A percentile compares a stretch with the other conserved stretches of the same genome.
These are phyloP conservation scores for Dryomyza anilis DNA, from an alignment of 2,888 invertebrate species.

Conservation along the genomic window DNA sequence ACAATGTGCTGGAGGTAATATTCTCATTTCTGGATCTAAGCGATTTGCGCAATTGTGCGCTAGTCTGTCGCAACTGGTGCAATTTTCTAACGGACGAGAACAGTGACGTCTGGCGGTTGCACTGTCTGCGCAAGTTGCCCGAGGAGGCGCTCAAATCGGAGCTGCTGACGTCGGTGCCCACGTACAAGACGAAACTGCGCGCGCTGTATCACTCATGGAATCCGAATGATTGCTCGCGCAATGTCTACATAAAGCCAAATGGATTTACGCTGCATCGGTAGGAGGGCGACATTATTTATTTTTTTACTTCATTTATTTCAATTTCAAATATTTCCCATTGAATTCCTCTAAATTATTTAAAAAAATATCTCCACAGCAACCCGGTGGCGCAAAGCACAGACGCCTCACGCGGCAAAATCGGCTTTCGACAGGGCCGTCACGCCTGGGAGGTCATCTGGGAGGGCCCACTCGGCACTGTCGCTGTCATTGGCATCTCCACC, in stretches of 20 bases:
- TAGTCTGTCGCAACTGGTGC: conserved; percentile 94
- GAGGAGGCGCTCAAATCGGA: conserved; percentile 88
- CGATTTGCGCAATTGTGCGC: conserved; percentile 85
- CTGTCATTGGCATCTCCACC: conserved; percentile 93
- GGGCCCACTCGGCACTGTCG: conserved; percentile 97
- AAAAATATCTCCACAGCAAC: conserved; percentile 67
- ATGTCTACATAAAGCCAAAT: conserved; percentile 95
- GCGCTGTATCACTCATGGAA: conserved; percentile 97
- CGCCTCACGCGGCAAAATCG: conserved; percentile 87
- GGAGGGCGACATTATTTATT: too few relatives aligned
- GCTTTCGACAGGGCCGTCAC: conserved; percentile 90
- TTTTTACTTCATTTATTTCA: not conserved
- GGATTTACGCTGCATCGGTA: conserved; percentile 94
- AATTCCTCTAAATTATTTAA: not conserved
- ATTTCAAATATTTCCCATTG: too few relatives aligned
- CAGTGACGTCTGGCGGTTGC: conserved; percentile 92
- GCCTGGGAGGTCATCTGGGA: conserved; percentile 99
- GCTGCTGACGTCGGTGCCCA: conserved; percentile 83
- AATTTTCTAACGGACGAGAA: conserved; percentile 89
- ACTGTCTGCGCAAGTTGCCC: conserved; percentile 84
- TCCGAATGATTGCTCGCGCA: conserved; percentile 94
- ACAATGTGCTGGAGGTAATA: conserved; percentile 84
- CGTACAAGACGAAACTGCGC: conserved; percentile 90
- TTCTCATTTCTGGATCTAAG: conserved; percentile 88
- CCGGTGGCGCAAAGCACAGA: conserved; percentile 99